A percentile compares a stretch with the other conserved stretches of the same genome.
phyloP scores from a whole-genome alignment of 2,113 vertebrate species.

The Suncus etruscus region DNA sequence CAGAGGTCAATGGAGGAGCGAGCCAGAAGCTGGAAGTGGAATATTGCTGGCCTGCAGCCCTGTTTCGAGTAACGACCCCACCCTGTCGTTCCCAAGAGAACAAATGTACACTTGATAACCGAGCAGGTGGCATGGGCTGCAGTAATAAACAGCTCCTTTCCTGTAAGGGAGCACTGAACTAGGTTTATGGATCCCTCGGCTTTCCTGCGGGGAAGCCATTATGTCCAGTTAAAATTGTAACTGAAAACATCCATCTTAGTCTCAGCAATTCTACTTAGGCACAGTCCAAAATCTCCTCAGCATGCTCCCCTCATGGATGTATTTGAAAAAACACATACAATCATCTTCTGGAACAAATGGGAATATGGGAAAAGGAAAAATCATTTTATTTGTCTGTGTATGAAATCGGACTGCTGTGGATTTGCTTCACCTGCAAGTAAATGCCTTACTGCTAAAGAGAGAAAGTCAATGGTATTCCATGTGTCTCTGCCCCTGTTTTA shows the following conservation, averaged over 20 bases:
- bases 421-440: conserved; percentile 52
- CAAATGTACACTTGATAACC: conserved; percentile 49
- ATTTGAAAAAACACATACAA: background rate
- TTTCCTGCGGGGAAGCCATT: conserved; percentile 73
- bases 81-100: conserved; percentile 72
- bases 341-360: background rate
- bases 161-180: conserved; percentile 46
- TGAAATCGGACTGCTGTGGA: background rate
- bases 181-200: conserved; percentile 64
- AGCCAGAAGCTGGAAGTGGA: conserved; percentile 72
- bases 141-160: conserved; percentile 68
- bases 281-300: background rate
- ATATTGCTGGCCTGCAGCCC: conserved; percentile 68
- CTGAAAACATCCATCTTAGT: conserved; percentile 54
- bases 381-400: background rate
- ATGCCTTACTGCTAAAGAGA: conserved; percentile 57
- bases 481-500: conserved; percentile 65
- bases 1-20: conserved; percentile 65
- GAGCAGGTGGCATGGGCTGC: conserved; percentile 38
- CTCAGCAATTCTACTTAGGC: background rate
- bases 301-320: background rate
- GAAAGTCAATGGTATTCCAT: conserved; percentile 46
- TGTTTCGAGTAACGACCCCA: conserved; percentile 63
- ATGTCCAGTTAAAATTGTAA: conserved; percentile 65
- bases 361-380: background rate